These are phyloP conservation scores for Gordius sp. DNA, from an alignment of 2,888 invertebrate genomes.

Conservation along the genomic window DNA sequence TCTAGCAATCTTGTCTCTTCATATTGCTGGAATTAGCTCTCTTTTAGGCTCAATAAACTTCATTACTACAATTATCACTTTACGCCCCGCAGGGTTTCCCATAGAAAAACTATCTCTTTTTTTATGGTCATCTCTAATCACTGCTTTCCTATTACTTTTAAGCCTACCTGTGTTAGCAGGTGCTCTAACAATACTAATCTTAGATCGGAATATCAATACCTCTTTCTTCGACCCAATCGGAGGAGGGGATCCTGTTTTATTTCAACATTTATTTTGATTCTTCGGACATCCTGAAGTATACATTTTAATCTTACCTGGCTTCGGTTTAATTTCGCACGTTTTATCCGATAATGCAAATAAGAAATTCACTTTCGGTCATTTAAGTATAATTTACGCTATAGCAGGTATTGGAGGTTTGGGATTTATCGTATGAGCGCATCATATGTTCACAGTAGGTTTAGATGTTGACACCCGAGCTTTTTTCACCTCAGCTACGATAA, in stretches of 20 bases:
- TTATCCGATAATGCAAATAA: constrained; percentile 42
- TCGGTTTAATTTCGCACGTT: constrained; percentile 53
- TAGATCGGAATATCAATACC: too few species aligned
- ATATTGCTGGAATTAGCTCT: constrained; percentile 19
- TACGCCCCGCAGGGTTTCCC: background rate
- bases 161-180: background rate
- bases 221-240: too few species aligned
- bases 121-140: background rate
- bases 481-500: constrained; percentile 55
- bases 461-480: too few species aligned
- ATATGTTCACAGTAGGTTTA: too few species aligned
- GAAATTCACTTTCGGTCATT: constrained; percentile 23
- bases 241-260: constrained; percentile 51
- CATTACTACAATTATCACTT: background rate
- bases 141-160: background rate
- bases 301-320: constrained; percentile 54
- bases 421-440: constrained; percentile 57
- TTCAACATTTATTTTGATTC: constrained; percentile 60
- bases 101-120: background rate
- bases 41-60: background rate
- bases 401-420: constrained; percentile 50
- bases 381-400: constrained; percentile 46
- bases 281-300: constrained; percentile 64
- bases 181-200: too few species aligned
- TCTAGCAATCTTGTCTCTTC: background rate